These are phyloP conservation scores for Ophion slaviceki DNA, from an alignment of 2,888 invertebrate genomes.

Conservation along the genomic window DNA sequence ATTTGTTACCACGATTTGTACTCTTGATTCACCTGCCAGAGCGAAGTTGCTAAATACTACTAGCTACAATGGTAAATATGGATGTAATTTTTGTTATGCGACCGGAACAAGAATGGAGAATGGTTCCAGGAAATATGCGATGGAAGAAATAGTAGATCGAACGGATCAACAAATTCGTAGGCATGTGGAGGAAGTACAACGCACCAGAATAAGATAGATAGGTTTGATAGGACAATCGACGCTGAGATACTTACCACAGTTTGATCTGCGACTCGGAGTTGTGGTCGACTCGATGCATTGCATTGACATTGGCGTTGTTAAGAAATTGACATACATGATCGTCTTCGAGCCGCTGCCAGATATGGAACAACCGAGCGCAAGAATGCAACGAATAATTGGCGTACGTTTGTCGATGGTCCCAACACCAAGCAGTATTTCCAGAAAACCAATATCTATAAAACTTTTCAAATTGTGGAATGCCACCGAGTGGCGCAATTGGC, in stretches of 20 bases:
- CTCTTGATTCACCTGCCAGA: no score
- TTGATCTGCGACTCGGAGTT: conserved; percentile 35
- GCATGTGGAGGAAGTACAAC: conserved; percentile 6
- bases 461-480: conserved; percentile 42
- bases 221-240: conserved; percentile 24
- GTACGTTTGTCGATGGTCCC: background rate
- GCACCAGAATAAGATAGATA: background rate
- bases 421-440: conserved; percentile 10
- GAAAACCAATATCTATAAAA: background rate
- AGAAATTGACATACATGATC: conserved; percentile 34
- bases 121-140: background rate
- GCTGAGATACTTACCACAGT: conserved; percentile 21
- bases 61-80: no score
- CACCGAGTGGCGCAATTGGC: conserved; percentile 49
- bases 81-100: no score
- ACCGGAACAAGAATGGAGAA: background rate
- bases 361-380: conserved; percentile 12
- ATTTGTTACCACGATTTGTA: no score
- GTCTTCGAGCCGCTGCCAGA: conserved; percentile 6
- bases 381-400: conserved; percentile 21
- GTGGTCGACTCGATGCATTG: conserved; percentile 51
- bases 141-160: no score
- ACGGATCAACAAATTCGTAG: background rate
- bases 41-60: no score
- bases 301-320: conserved; percentile 50